These are phyloP conservation scores for Acleris literana DNA, from an alignment of 2,888 invertebrate genomes.

Conservation along the genomic window DNA sequence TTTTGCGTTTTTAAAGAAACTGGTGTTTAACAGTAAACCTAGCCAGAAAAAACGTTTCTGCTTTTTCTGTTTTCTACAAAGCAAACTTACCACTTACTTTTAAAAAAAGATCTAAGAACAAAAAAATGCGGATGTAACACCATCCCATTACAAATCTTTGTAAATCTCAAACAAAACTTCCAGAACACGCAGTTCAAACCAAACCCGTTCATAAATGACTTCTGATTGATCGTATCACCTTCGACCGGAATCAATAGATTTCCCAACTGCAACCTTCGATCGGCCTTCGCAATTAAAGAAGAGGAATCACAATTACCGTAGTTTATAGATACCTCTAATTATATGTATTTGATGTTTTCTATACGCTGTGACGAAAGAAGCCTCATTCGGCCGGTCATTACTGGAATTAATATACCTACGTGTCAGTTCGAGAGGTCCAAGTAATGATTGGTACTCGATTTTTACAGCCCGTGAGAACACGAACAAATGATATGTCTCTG, in stretches of 20 bases:
- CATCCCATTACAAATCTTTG: too few relatives aligned
- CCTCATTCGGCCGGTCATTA: conserved; percentile 76
- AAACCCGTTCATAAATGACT: conserved; percentile 17
- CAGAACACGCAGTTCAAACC: background rate
- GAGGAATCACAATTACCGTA: conserved; percentile 79
- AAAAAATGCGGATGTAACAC: too few relatives aligned
- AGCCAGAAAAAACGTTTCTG: too few relatives aligned
- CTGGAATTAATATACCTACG: conserved; percentile 82
- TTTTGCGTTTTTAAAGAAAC: too few relatives aligned
- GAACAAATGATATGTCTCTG: conserved; percentile 75
- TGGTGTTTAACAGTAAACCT: too few relatives aligned
- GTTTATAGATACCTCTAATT: conserved; percentile 81
- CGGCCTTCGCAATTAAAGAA: conserved; percentile 80
- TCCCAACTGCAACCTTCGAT: conserved; percentile 65
- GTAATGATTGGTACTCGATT: conserved; percentile 74
- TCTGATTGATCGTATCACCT: conserved; percentile 45
- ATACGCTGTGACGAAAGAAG: conserved; percentile 80
- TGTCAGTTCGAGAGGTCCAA: conserved; percentile 77
- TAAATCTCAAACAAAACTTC: too few relatives aligned
- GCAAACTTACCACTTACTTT: too few relatives aligned
- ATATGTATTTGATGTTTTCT: conserved; percentile 81
- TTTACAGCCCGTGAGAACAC: conserved; percentile 78
- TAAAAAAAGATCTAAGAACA: too few relatives aligned
- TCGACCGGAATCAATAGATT: conserved; percentile 53
- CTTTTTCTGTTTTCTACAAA: too few relatives aligned